A percentile compares a stretch with the other conserved stretches of the same genome.
phyloP scores from a whole-genome alignment of 2,888 invertebrate species.

The Mimachlamys varia region DNA sequence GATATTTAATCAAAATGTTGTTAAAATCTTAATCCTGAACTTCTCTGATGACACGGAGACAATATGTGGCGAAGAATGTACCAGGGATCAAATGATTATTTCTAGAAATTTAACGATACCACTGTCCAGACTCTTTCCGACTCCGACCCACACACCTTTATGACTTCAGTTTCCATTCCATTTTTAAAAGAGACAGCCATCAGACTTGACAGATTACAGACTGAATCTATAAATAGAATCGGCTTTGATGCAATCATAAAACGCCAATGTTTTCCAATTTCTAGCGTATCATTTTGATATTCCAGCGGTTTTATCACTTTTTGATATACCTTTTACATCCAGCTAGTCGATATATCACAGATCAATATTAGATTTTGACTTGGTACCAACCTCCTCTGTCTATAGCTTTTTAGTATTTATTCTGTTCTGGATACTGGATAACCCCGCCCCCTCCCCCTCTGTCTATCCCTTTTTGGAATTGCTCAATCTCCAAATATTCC shows the following conservation, averaged over 20 bases:
- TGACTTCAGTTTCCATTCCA: background rate
- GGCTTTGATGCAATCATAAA: background rate
- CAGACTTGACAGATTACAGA: conserved; percentile 15
- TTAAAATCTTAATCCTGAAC: background rate
- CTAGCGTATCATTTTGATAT: background rate
- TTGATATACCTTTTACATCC: background rate
- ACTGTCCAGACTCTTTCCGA: background rate
- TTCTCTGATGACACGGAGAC: background rate
- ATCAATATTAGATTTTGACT: background rate
- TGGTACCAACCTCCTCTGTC: background rate
- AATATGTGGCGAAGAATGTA: background rate
- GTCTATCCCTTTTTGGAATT: background rate
- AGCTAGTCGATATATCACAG: background rate
- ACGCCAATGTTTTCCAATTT: background rate
- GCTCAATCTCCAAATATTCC: background rate
- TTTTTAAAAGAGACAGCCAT: background rate
- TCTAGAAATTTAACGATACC: background rate
- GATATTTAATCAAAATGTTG: too few species aligned
- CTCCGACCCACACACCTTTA: background rate
- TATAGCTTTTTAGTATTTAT: background rate
- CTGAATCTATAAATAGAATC: conserved; percentile 8
- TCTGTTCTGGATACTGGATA: background rate
- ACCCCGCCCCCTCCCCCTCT: too few species aligned
- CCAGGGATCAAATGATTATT: background rate
- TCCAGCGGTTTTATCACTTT: background rate